These are phyloP conservation scores for Choristoneura rosaceana DNA, from an alignment of 2,888 invertebrate species.

Conservation along the genomic window DNA sequence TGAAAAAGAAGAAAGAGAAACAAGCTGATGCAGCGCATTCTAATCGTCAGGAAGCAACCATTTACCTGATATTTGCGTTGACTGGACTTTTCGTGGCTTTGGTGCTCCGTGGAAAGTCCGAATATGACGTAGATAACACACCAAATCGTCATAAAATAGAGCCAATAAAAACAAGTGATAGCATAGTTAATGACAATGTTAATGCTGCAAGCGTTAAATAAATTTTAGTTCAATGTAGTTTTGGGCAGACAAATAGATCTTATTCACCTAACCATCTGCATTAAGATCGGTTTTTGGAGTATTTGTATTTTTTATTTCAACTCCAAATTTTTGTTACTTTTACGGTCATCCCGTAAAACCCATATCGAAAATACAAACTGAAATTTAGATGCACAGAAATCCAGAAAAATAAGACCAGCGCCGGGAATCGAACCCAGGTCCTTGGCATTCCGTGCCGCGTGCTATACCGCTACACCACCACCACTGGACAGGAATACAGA, in stretches of 20 bases:
- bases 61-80: constrained; percentile 59
- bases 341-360: too few species aligned
- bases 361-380: too few species aligned
- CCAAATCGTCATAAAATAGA: not conserved
- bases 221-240: constrained; percentile 17
- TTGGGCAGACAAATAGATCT: constrained; percentile 3
- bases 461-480: too few species aligned
- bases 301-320: too few species aligned
- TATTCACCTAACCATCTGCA: not conserved
- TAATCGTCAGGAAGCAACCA: constrained; percentile 59
- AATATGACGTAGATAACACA: constrained; percentile 62
- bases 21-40: constrained; percentile 45
- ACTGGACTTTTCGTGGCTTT: constrained; percentile 57
- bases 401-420: too few species aligned
- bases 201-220: not conserved
- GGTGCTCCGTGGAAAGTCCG: constrained; percentile 58
- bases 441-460: too few species aligned
- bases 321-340: too few species aligned
- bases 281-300: too few species aligned
- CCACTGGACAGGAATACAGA: too few species aligned
- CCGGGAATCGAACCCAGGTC: too few species aligned
- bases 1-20: constrained; percentile 53
- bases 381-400: too few species aligned
- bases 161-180: constrained; percentile 2
- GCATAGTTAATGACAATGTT: constrained; percentile 26